Conservation (phyloP, 1,140 invertebrate species). For the Thaumetopoea pityocampa region DNA sequence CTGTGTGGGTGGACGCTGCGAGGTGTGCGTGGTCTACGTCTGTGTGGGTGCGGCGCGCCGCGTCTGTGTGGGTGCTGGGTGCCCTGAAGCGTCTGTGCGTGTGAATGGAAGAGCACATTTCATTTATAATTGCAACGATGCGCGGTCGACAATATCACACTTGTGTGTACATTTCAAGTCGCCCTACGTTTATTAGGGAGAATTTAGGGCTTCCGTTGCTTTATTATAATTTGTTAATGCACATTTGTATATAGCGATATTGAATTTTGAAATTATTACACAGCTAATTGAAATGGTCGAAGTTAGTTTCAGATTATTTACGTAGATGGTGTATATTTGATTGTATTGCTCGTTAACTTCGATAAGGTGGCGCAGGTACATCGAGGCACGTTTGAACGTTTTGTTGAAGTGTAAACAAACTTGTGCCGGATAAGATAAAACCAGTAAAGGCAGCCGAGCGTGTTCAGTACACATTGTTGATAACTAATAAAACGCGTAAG, state of each 20-base stretch:
- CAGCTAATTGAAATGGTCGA: too few species aligned
- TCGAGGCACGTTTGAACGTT: conserved; percentile 64
- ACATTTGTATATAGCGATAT: too few species aligned
- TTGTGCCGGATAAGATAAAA: conserved; percentile 73
- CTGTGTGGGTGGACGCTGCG: conserved; percentile 41
- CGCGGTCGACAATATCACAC: conserved; percentile 58
- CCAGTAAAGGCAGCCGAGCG: conserved; percentile 34
- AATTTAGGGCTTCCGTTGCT: conserved; percentile 6
- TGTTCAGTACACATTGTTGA: conserved; percentile 20
- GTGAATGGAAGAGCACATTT: conserved; percentile 74
- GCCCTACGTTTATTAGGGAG: conserved; percentile 38
- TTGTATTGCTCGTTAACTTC: conserved; percentile 64
- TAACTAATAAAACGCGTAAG: conserved; percentile 21
- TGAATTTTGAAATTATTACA: too few species aligned
- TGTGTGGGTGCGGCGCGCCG: conserved; percentile 44
- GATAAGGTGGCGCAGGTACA: conserved; percentile 60
- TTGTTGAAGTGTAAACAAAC: conserved; percentile 70
- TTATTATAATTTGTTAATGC: conserved; percentile 6
- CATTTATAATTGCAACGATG: conserved; percentile 73
- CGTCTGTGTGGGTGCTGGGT: conserved; percentile 46
- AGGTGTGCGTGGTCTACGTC: conserved; percentile 37
- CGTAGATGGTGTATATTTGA: conserved; percentile 45
- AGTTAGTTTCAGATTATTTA: conserved; percentile 25
- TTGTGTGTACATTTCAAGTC: conserved; percentile 45
- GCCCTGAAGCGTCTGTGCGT: conserved; percentile 69